Base-by-base conservation (phyloP, 1,140 invertebrate genomes). In the Venturia canescens region DNA sequence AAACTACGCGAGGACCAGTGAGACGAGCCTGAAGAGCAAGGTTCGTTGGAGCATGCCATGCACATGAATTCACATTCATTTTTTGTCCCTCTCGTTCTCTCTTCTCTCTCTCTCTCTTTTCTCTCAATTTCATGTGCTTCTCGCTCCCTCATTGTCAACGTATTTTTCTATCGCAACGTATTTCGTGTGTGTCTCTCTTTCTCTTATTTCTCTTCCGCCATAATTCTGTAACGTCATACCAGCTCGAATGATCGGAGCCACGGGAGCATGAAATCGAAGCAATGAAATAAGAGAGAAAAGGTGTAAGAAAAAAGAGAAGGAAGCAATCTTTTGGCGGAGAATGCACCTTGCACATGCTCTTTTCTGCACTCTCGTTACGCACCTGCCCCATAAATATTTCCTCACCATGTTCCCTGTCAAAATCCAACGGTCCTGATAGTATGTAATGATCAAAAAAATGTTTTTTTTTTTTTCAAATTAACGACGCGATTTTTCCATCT, bases 351-450 rank as follows among this genome's bases (percentile, higher is more conserved):
- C 50, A 53, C 16, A 53, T 53, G 50, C 50, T 53, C 50, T n/a
- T n/a, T 53, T 53, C 50, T 53, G 50, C 4, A 53, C 50, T 53
- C 50, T 53, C 50, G 50, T 53, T 53, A 53, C 50, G 11, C 50
- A 53, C 50, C 50, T 53, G 50, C 50, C 18, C 50, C 50, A 53
- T 53, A 53, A 76, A 63, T 77, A 63, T 18, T 23, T 27, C 27
- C 75, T 26, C 53, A 7, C 7, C 60, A 29, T 57, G 34, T 60
- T 57, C 26, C 0, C 48, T 7, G 31, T 44, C 38, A 44, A 44
- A 9, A 44, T 44, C 13, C 11, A 4, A 44, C 7, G 38, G 0
- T 44, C 38, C 7, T 11, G 11, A 44, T 11, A 44, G 7, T 34
- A 44, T 44, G 38, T 44, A 6, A 44, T 9, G 38, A 7, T 7